A percentile compares a stretch with the other conserved stretches of the same genome.
phyloP scores from a whole-genome alignment of 37 sponge, comb jelly and placozoan species.

The Spongilla lacustris region DNA sequence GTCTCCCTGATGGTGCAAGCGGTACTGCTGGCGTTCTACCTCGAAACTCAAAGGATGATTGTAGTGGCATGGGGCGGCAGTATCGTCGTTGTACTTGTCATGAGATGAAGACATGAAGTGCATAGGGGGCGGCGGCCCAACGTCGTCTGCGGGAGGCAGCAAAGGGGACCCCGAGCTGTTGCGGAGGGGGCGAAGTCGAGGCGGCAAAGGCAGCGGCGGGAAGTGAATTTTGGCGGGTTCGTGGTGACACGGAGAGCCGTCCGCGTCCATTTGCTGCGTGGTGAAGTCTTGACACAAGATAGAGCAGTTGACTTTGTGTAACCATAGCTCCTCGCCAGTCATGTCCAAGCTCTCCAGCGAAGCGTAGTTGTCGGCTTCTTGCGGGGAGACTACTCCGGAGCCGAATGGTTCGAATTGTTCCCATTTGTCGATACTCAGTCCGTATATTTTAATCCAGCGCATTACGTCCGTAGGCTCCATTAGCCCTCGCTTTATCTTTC shows the following conservation, averaged over 20 bases:
- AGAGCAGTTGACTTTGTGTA: background rate
- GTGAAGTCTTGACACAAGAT: background rate
- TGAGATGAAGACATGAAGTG: background rate
- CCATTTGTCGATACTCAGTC: background rate
- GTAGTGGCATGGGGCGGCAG: background rate
- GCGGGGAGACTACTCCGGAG: background rate
- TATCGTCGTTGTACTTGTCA: background rate
- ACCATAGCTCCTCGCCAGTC: background rate
- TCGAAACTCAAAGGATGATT: too few species aligned
- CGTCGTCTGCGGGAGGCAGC: background rate
- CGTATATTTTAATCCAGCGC: background rate
- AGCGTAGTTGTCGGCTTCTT: background rate
- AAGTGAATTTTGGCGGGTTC: background rate
- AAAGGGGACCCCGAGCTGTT: background rate
- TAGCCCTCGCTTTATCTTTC: too few species aligned
- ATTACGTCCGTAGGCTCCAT: background rate
- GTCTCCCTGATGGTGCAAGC: background rate
- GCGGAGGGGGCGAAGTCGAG: background rate
- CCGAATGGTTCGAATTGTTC: background rate
- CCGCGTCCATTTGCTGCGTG: background rate
- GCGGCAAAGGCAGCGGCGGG: background rate
- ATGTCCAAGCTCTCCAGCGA: background rate
- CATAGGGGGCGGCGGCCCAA: background rate
- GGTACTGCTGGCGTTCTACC: background rate
- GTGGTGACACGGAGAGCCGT: too few species aligned